Evolutionary conservation across 1,140 invertebrate genomes (phyloP), one percentile per base, ranked within the genome.

Genomic region (Proctacanthus coquilletti): DNA sequence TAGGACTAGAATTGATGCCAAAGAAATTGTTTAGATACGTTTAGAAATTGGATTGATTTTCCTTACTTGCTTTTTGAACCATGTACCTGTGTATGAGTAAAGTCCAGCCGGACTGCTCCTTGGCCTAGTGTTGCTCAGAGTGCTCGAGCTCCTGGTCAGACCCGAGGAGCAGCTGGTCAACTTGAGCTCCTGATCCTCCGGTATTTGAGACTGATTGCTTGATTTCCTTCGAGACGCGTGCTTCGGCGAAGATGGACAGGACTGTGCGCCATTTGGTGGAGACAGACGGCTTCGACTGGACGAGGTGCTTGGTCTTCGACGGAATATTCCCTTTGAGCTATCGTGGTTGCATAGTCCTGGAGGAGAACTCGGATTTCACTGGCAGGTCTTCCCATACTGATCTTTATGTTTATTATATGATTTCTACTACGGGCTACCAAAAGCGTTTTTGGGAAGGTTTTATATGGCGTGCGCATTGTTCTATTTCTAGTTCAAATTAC

Each of bases 41-140:
- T n/a, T n/a, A n/a, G n/a, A n/a, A n/a, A n/a, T n/a, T n/a, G n/a
- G n/a, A n/a, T n/a, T n/a, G n/a, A n/a, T n/a, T n/a, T n/a, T n/a
- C n/a, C n/a, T n/a, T n/a, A n/a, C n/a, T n/a, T n/a, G n/a, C n/a
- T n/a, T n/a, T n/a, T n/a, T n/a, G n/a, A n/a, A n/a, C n/a, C n/a
- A n/a, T 56, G 56, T 56, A 57, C 78, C 77, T 37, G 77, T 80
- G 48, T 80, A 81, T 45, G 74, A 77, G 49, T 77, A 74, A 15
- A 82, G 61, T 6, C 76, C 77, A 9, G 77, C 75, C 1, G 79
- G 78, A 29, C 76, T 78, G 15, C 76, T 80, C 31, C 76, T 58
- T 2, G 78, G 77, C 38, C 77, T 61, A 13, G 13, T 27, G 13
- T 27, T 27, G 23, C 23, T 27, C 13, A 39, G 17, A 6, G 45